Percentiles rank a stretch among this genome's conserved stretches.
phyloP scores from a whole-genome alignment of 23 tunicate species.

The Styela plicata region DNA sequence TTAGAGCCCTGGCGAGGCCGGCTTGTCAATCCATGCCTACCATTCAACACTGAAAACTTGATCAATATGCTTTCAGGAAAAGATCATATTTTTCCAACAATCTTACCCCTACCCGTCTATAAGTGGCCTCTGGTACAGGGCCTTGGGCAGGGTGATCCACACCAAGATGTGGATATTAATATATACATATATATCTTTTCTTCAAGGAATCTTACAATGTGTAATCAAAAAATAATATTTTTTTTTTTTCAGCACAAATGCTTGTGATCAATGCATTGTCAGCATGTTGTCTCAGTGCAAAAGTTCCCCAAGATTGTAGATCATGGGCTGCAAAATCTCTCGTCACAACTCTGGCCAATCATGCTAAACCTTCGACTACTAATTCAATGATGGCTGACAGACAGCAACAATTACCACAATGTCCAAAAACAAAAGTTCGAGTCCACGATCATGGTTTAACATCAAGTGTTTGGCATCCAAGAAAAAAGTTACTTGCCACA shows the following conservation, averaged over 20 bases:
- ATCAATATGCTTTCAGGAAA: too few relatives aligned
- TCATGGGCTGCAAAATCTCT: slow-evolving; percentile 71
- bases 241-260: slow-evolving; percentile 39
- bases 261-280: slow-evolving; percentile 70
- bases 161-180: too few relatives aligned
- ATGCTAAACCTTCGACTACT: slow-evolving; percentile 3
- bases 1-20: too few relatives aligned
- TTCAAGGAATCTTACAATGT: too few relatives aligned
- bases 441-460: slow-evolving; percentile 56
- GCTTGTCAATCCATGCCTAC: too few relatives aligned
- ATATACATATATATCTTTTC: too few relatives aligned
- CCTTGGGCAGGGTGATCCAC: too few relatives aligned
- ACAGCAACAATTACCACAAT: slow-evolving; percentile 32
- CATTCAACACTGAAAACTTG: too few relatives aligned
- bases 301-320: slow-evolving; percentile 36
- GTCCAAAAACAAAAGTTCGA: slow-evolving; percentile 34
- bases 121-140: too few relatives aligned
- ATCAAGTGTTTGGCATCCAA: slow-evolving; percentile 39
- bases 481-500: slow-evolving; percentile 52
- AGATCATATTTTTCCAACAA: too few relatives aligned
- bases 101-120: too few relatives aligned
- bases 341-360: slow-evolving; percentile 38
- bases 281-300: slow-evolving; percentile 64
- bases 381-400: slow-evolving; percentile 4
- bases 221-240: too few relatives aligned